Conservation (phyloP, 1,140 invertebrate genomes). For the Maniola jurtina region DNA sequence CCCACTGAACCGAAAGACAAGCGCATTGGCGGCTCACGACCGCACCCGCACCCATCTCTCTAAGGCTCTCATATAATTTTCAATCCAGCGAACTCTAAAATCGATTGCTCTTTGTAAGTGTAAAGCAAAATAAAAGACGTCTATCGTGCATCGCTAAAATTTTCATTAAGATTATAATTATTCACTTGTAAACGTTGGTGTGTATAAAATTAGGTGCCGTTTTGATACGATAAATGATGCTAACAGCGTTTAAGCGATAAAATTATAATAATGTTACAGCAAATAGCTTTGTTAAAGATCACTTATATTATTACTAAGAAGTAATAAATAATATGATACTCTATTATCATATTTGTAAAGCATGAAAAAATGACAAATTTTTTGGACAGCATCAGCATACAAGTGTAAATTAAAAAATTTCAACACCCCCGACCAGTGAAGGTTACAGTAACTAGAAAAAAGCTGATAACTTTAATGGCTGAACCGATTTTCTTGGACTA, state of each 20-base stretch:
- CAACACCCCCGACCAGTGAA: no score
- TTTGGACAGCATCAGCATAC: no score
- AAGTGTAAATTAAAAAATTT: no score
- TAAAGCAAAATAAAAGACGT: constrained; percentile 61
- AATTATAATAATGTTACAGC: not conserved
- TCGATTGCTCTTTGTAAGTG: constrained; percentile 76
- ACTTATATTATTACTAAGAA: not conserved
- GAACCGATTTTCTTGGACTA: no score
- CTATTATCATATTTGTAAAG: no score
- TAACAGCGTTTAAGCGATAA: constrained; percentile 7
- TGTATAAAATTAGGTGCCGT: constrained; percentile 3
- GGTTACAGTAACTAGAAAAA: no score
- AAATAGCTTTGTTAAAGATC: not conserved
- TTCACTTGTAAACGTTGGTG: constrained; percentile 20
- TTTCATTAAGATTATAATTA: constrained; percentile 29
- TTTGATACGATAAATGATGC: constrained; percentile 8
- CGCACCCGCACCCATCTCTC: constrained; percentile 60
- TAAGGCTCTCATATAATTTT: constrained; percentile 78
- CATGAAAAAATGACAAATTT: no score
- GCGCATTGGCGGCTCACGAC: constrained; percentile 77
- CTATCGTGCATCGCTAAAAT: constrained; percentile 48
- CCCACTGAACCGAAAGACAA: constrained; percentile 80
- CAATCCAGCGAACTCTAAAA: constrained; percentile 78
- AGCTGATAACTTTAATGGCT: no score
- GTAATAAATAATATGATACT: no score